These are phyloP conservation scores for Tetranychus urticae DNA, from an alignment of 1,140 invertebrate genomes.

Conservation along the genomic window DNA sequence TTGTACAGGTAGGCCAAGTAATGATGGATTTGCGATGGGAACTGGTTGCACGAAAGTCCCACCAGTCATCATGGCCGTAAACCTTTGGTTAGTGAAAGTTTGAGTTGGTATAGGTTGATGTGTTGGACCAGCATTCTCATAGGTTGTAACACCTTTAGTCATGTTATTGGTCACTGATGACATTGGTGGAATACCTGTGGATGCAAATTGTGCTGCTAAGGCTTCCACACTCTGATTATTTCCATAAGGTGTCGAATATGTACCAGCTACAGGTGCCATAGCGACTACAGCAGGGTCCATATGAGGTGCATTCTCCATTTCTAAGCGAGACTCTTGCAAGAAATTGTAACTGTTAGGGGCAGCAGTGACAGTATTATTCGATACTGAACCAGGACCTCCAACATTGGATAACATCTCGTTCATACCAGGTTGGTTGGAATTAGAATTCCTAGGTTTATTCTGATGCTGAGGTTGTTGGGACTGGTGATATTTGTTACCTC, in stretches of 20 bases:
- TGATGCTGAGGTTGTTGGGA: too few relatives aligned
- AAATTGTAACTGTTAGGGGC: not conserved
- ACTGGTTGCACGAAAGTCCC: not conserved
- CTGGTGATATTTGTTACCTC: too few relatives aligned
- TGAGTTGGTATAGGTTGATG: conserved; percentile 5
- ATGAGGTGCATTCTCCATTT: conserved; percentile 16
- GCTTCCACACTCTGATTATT: conserved; percentile 1
- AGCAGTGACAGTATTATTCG: too few relatives aligned
- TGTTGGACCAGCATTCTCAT: not conserved
- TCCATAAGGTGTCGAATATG: conserved; percentile 8
- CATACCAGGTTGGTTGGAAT: too few relatives aligned
- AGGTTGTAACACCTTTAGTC: not conserved
- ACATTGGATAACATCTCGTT: too few relatives aligned
- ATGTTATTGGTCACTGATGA: not conserved
- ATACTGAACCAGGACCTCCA: too few relatives aligned
- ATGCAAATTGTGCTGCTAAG: not conserved
- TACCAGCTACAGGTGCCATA: conserved; percentile 16
- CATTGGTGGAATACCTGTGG: not conserved
- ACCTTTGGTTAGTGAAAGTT: conserved; percentile 1
- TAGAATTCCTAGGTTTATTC: too few relatives aligned
- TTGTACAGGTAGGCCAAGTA: not conserved
- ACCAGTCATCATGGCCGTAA: not conserved
- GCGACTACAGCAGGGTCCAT: conserved; percentile 24
- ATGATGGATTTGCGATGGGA: not conserved
- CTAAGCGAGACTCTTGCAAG: not conserved